These are phyloP conservation scores for Phenganax stokvisi DNA, from an alignment of 92 coral and sea anemone genomes.

Conservation along the genomic window DNA sequence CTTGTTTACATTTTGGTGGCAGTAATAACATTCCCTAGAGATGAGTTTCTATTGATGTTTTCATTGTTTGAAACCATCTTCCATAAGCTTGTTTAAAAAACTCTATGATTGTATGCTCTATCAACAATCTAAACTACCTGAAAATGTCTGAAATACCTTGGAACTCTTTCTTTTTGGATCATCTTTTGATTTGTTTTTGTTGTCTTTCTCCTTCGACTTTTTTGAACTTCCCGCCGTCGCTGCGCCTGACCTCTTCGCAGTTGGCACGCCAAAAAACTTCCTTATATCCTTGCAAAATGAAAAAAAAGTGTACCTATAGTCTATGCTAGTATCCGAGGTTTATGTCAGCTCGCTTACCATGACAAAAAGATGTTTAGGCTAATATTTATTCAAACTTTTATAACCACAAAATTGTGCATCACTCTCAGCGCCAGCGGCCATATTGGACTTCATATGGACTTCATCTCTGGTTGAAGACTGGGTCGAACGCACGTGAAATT, in stretches of 20 bases:
- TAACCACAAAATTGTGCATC: background rate
- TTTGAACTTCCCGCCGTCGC: conserved; percentile 9
- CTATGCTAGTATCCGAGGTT: background rate
- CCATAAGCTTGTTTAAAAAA: too few species aligned
- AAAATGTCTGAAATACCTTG: background rate
- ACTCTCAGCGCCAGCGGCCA: too few species aligned
- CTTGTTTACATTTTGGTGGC: too few species aligned
- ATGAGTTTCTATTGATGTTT: too few species aligned
- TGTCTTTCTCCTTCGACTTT: conserved; percentile 3
- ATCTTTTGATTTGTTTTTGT: background rate
- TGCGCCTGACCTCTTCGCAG: background rate
- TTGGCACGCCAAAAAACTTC: background rate
- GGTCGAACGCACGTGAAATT: too few species aligned
- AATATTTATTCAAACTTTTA: background rate
- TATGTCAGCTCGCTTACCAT: background rate
- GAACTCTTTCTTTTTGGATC: background rate
- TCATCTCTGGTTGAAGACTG: too few species aligned
- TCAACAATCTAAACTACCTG: too few species aligned
- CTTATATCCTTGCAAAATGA: background rate
- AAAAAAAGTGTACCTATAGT: background rate
- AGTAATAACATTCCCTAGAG: too few species aligned
- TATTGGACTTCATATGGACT: too few species aligned
- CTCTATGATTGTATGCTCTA: too few species aligned
- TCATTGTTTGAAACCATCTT: too few species aligned
- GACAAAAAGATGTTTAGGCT: background rate